Evolutionary conservation across 1,140 invertebrate species (phyloP).

Genomic region (Parapsyche elsis): DNA sequence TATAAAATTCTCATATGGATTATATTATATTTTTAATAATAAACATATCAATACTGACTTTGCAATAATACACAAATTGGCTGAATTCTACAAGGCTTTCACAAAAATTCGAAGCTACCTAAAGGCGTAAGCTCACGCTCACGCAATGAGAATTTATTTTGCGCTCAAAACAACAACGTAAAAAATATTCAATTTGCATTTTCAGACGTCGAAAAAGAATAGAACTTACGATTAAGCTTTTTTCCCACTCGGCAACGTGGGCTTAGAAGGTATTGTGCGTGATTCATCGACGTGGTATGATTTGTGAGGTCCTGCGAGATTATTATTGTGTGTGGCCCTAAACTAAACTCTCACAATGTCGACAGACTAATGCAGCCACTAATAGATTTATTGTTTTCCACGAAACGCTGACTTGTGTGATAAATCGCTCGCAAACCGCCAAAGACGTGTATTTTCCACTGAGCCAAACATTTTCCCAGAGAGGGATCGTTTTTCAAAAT

Average conservation of each 20-base stretch:
- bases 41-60: no score
- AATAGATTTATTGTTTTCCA: constrained; percentile 43
- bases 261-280: neutral
- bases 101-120: no score
- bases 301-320: constrained; percentile 25
- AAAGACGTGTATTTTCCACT: neutral
- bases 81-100: no score
- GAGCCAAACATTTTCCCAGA: neutral
- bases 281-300: constrained; percentile 32
- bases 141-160: no score
- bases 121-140: no score
- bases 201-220: neutral
- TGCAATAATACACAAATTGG: no score
- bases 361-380: constrained; percentile 46
- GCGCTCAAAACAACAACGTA: no score
- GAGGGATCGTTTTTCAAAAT: constrained; percentile 4
- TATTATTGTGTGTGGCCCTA: constrained; percentile 21
- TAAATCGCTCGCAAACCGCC: constrained; percentile 21
- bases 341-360: neutral
- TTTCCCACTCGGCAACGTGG: neutral
- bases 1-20: no score
- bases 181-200: no score
- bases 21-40: no score
- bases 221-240: constrained; percentile 1
- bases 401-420: neutral